Percentiles rank a stretch among this genome's conserved stretches.
Conservation (phyloP, 1,140 invertebrate genomes). For the Mylabris phalerata region DNA sequence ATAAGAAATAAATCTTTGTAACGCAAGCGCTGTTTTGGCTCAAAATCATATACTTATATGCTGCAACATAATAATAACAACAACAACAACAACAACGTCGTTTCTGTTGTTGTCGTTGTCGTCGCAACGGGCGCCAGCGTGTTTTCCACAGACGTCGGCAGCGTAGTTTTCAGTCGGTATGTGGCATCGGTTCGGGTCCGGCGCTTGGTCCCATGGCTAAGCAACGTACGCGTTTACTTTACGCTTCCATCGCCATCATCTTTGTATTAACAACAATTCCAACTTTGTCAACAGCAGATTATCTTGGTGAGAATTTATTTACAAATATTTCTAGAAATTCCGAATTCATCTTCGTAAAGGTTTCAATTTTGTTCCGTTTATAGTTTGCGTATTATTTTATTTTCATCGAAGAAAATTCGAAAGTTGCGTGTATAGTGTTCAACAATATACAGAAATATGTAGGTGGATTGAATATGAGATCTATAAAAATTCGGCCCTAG, state of each 20-base stretch:
- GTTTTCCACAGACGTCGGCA: slow-evolving; percentile 4
- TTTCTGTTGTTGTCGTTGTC: not conserved
- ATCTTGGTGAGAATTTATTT: slow-evolving; percentile 18
- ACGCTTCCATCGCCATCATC: slow-evolving; percentile 12
- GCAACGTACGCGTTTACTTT: slow-evolving; percentile 14
- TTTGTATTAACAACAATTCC: slow-evolving; percentile 13
- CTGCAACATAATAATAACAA: no score
- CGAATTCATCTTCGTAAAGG: not conserved
- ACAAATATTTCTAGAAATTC: not conserved
- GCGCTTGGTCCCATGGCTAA: slow-evolving; percentile 21
- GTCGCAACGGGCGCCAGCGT: slow-evolving; percentile 5
- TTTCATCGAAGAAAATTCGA: slow-evolving; percentile 28
- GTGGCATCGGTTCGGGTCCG: slow-evolving; percentile 16
- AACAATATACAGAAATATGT: slow-evolving; percentile 14
- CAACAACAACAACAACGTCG: slow-evolving; percentile 1
- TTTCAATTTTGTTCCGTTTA: not conserved
- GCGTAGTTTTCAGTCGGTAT: slow-evolving; percentile 22
- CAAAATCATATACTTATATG: no score
- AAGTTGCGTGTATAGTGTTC: slow-evolving; percentile 17
- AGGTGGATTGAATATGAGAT: slow-evolving; percentile 22
- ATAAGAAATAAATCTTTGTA: not conserved
- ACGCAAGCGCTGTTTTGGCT: slow-evolving; percentile 11
- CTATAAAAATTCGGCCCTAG: slow-evolving; percentile 24
- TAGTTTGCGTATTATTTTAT: slow-evolving; percentile 1
- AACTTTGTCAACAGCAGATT: slow-evolving; percentile 15